Conservation (phyloP, 2,888 invertebrate species). For the Dexiosoma caninum region DNA sequence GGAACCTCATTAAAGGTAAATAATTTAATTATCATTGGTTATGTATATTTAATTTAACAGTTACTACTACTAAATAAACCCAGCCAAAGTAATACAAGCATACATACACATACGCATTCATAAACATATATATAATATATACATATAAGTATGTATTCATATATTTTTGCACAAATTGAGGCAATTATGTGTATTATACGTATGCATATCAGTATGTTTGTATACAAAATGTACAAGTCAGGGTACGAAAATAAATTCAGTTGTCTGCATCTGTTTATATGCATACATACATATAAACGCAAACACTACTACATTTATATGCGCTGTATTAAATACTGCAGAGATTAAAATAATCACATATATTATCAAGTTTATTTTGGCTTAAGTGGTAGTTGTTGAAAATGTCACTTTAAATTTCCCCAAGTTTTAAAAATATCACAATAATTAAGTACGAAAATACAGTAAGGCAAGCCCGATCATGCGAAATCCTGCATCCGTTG, state of each 20-base stretch:
- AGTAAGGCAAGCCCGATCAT: background rate
- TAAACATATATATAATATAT: no score
- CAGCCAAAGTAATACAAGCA: background rate
- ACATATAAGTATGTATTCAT: no score
- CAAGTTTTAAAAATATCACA: background rate
- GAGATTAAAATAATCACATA: constrained; percentile 59
- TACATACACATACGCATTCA: background rate
- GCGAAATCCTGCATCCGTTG: background rate
- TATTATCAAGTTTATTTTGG: constrained; percentile 53
- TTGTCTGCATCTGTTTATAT: background rate
- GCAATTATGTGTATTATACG: background rate
- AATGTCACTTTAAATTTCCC: constrained; percentile 40
- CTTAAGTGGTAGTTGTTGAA: constrained; percentile 46
- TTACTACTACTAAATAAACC: constrained; percentile 46
- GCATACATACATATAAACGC: background rate
- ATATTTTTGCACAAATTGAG: background rate
- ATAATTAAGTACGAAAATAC: background rate
- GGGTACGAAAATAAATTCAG: background rate
- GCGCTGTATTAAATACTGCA: constrained; percentile 37
- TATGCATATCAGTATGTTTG: no score
- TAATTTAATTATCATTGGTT: constrained; percentile 56
- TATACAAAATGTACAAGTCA: background rate
- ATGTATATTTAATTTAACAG: constrained; percentile 59
- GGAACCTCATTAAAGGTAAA: constrained; percentile 56
- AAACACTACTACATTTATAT: constrained; percentile 6